Percentiles rank a stretch among this genome's conserved stretches.
These are phyloP conservation scores for Tachypleus tridentatus DNA, from an alignment of 1,140 invertebrate species.

Conservation along the genomic window DNA sequence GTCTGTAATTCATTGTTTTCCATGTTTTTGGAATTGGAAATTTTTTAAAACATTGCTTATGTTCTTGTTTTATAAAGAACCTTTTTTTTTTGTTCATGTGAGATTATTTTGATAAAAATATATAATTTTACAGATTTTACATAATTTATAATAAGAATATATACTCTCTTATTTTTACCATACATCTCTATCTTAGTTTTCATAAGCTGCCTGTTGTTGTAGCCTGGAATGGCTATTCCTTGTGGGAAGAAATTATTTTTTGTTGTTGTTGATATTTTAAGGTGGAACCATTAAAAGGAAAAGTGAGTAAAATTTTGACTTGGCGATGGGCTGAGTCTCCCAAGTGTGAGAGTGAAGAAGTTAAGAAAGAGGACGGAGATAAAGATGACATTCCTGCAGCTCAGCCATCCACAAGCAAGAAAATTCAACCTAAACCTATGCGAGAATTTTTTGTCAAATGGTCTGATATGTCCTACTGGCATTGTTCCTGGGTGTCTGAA, in stretches of 20 bases:
- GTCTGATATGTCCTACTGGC: conserved; percentile 93
- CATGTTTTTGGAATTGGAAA: no score
- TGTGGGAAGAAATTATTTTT: conserved; percentile 25
- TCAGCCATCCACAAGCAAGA: conserved; percentile 23
- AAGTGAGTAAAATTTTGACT: conserved; percentile 86
- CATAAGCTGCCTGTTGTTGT: no score
- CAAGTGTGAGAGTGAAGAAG: conserved; percentile 25
- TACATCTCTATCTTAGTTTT: no score
- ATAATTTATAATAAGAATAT: no score
- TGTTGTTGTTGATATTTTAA: conserved; percentile 30
- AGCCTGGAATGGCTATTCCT: no score
- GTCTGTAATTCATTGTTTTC: no score
- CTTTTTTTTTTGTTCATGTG: no score
- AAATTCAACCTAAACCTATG: conserved; percentile 33
- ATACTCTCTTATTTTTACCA: no score
- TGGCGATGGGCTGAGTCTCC: conserved; percentile 54
- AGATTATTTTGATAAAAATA: no score
- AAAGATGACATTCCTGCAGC: conserved; percentile 37
- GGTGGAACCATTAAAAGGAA: conserved; percentile 64
- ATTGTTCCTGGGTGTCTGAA: conserved; percentile 92
- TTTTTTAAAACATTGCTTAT: no score
- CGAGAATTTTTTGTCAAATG: conserved; percentile 97
- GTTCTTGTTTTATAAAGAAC: no score
- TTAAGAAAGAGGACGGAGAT: conserved; percentile 39
- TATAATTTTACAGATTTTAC: no score